These are phyloP conservation scores for Apodemia hepburni DNA, from an alignment of 2,888 invertebrate genomes.

Conservation along the genomic window DNA sequence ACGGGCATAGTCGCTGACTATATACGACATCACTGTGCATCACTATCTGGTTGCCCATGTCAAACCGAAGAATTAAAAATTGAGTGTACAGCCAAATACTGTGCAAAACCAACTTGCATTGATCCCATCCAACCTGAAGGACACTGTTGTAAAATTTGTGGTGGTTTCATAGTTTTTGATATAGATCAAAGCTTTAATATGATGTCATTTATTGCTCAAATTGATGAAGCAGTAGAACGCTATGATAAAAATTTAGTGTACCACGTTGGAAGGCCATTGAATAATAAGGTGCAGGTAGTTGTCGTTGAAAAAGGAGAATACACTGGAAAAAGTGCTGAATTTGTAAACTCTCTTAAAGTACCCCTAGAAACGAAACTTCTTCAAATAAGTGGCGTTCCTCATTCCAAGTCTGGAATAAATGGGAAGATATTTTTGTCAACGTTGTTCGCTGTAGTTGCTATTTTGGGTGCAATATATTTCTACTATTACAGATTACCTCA, in stretches of 20 bases:
- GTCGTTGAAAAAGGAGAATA: too few relatives aligned
- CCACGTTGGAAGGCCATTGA: too few relatives aligned
- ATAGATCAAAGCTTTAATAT: conserved; percentile 51
- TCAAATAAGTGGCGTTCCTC: conserved; percentile 55
- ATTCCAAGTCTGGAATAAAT: conserved; percentile 47
- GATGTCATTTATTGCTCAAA: conserved; percentile 22
- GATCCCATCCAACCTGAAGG: conserved; percentile 58
- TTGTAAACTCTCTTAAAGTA: too few relatives aligned
- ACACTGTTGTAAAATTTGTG: conserved; percentile 66
- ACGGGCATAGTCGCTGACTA: conserved; percentile 37
- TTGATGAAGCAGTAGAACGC: too few relatives aligned
- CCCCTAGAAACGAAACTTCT: too few relatives aligned
- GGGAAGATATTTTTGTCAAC: conserved; percentile 55
- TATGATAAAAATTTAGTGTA: too few relatives aligned
- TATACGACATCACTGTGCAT: conserved; percentile 36
- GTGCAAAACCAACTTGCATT: conserved; percentile 50
- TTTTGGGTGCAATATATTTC: conserved; percentile 49
- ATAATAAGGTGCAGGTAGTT: too few relatives aligned
- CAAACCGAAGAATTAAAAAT: conserved; percentile 45
- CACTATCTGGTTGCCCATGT: conserved; percentile 57
- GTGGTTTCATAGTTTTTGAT: conserved; percentile 52
- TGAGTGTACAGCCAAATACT: conserved; percentile 55
- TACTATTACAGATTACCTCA: conserved; percentile 55
- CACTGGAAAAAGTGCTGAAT: too few relatives aligned
- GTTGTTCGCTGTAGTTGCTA: conserved; percentile 52